Base-by-base conservation (phyloP, 2,113 vertebrate species). In the Thoracochromis brauschi region DNA sequence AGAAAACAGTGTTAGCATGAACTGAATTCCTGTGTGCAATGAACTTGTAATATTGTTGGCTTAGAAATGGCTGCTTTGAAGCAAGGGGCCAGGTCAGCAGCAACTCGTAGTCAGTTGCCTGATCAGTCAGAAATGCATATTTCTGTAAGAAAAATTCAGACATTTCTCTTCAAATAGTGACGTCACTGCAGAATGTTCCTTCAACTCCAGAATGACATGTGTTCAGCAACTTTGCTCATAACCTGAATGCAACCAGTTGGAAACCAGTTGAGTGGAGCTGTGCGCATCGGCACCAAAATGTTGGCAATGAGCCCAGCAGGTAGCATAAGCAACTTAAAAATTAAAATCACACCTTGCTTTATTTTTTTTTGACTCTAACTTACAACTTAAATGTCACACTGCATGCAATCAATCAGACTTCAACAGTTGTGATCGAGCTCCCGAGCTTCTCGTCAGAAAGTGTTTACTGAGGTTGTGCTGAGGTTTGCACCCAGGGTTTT, bases 151-250 rank as follows among this genome's bases (percentile, higher is more conserved):
- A 3, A 45, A 73, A 45, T 73, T 26, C 21, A 73, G n/a, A 42
- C 38, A 71, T 26, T 24, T 21, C 63, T 68, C 38, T 42, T 6
- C 65, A 45, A 71, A 42, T 16, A 71, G 65, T 71, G 65, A 71
- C 0, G 1, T 40, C 35, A 38, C 12, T 68, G 35, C n/a, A 68
- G n/a, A 40, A 68, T 21, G 35, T 40, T 21, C 4, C 10, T 40
- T 68, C 33, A 21, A 68, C 63, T 68, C 19, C 33, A 40, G 10
- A 5, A 65, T 71, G 11, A 71, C 35, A 40, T 42, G 12, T 26
- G n/a, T 24, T 42, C n/a, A 42, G 13, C 21, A 73, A 16, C 38
- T 40, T 71, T 45, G 38, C 8, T 26, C 40, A 45, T 73, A 73
- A 73, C n/a, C 38, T 24, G 38, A 45, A 45, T 73, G 13, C 68